Evolutionary conservation across 2,888 invertebrate species (phyloP).

Genomic region (Dugesia japonica): DNA sequence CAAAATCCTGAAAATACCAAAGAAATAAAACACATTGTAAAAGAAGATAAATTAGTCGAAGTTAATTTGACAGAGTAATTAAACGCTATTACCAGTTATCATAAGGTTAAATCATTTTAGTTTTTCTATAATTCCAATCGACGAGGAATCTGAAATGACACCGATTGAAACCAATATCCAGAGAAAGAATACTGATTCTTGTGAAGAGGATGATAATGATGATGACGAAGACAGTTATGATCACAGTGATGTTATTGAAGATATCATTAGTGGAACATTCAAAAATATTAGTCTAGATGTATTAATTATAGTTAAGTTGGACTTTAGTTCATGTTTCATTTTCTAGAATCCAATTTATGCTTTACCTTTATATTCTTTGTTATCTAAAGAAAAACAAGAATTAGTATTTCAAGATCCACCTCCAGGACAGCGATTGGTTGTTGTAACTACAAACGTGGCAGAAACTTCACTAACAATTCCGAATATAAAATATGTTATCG

Average conservation of each 20-base stretch:
- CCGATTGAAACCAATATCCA: slow-evolving; percentile 38
- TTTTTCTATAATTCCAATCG: slow-evolving; percentile 57
- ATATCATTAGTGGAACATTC: neutral
- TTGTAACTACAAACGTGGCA: slow-evolving; percentile 88
- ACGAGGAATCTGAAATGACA: slow-evolving; percentile 55
- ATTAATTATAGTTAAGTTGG: too few species aligned
- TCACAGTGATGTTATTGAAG: slow-evolving; percentile 40
- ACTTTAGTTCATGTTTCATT: too few species aligned
- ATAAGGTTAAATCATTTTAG: too few species aligned
- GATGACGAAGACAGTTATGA: slow-evolving; percentile 42
- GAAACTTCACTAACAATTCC: slow-evolving; percentile 96
- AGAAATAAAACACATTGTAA: slow-evolving; percentile 7
- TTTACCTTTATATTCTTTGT: slow-evolving; percentile 75
- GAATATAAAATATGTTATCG: slow-evolving; percentile 78
- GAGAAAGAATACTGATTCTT: slow-evolving; percentile 34
- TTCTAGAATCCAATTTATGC: slow-evolving; percentile 57
- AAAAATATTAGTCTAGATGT: neutral
- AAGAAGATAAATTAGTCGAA: neutral
- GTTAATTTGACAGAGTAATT: neutral
- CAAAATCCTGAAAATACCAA: neutral
- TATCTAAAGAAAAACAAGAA: slow-evolving; percentile 65
- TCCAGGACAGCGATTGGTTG: slow-evolving; percentile 66
- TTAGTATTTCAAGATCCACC: slow-evolving; percentile 55
- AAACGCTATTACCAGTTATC: too few species aligned
- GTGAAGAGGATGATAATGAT: slow-evolving; percentile 40